Percentiles rank a stretch among this genome's conserved stretches.
phyloP scores from a whole-genome alignment of 2,113 vertebrate genomes.

The Petaurus breviceps region DNA sequence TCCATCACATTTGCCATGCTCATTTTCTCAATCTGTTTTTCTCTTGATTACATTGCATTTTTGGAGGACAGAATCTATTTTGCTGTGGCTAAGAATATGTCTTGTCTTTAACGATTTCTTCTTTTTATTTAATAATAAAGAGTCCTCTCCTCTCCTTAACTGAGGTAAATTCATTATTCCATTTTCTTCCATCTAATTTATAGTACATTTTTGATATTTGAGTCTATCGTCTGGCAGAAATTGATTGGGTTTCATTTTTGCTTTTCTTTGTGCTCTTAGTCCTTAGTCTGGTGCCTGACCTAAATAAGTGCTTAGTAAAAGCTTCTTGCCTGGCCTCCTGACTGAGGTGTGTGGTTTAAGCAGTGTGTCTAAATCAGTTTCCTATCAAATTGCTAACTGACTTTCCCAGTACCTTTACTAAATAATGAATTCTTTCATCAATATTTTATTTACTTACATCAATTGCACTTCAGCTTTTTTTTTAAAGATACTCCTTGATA shows the following conservation, averaged over 20 bases:
- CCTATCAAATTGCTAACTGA: neutral
- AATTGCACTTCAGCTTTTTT: neutral
- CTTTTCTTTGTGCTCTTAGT: neutral
- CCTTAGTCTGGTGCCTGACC: neutral
- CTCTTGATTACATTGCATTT: neutral
- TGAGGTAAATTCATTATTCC: neutral
- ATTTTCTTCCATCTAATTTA: neutral
- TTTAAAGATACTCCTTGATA: neutral
- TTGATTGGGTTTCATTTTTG: neutral
- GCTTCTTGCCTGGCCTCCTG: neutral
- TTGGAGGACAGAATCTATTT: neutral
- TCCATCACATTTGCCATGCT: no score
- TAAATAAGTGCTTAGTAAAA: neutral
- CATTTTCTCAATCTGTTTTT: neutral
- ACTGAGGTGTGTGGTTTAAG: neutral
- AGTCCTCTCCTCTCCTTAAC: neutral
- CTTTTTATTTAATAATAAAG: neutral
- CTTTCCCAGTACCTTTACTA: neutral
- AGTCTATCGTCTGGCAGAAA: neutral
- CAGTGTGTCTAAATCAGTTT: neutral
- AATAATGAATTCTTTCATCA: neutral
- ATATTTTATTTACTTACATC: neutral
- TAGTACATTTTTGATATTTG: neutral
- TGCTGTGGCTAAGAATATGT: neutral
- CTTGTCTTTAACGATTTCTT: neutral